Base-by-base conservation (phyloP, 2,888 invertebrate genomes). In the Cataglyphis albicans region DNA sequence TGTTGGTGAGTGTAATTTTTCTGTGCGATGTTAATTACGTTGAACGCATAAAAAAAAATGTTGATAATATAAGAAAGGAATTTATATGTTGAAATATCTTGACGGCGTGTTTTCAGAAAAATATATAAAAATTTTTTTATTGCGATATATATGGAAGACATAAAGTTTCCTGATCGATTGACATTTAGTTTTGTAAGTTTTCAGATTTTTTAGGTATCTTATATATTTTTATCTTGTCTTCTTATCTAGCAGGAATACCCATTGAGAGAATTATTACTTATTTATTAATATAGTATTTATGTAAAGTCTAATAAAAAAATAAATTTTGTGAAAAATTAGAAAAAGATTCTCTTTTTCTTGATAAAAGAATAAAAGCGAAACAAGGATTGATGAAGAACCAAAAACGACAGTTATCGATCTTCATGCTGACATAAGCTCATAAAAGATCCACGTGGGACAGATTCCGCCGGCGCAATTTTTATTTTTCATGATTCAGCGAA, bases 401-500 rank as follows among this genome's bases (percentile, higher is more conserved):
- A 38, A 67, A 48, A 38, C n/a, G 18, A 25, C 21, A 64, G 12
- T n/a, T 38, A 35, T 29, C n/a, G 7, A 55, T 67, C 25, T 76
- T n/a, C n/a, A 67, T 3, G 35, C 6, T 9, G 38, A 5, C 10
- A 15, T 21, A 41, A 68, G 55, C 29, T 41, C 29, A 15, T 25
- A 21, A n/a, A 67, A 25, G 75, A 29, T 15, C 72, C 38, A 73
- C 15, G 55, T 38, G 67, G 38, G 55, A 67, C 1, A 32, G 48
- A 75, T 76, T 55, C 52, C 9, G 25, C 25, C 25, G n/a, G 9
- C n/a, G 29, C 15, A 29, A 68, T 76, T 76, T 76, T 68, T 68
- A 67, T 55, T 55, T 55, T 38, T 6, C 55, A 68, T 68, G 68
- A 76, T 76, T 68, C 76, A 76, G 38, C 65, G 65, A 65, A 35